phyloP scores from a whole-genome alignment of 2,113 vertebrate species.

The Lepisosteus oculatus region DNA sequence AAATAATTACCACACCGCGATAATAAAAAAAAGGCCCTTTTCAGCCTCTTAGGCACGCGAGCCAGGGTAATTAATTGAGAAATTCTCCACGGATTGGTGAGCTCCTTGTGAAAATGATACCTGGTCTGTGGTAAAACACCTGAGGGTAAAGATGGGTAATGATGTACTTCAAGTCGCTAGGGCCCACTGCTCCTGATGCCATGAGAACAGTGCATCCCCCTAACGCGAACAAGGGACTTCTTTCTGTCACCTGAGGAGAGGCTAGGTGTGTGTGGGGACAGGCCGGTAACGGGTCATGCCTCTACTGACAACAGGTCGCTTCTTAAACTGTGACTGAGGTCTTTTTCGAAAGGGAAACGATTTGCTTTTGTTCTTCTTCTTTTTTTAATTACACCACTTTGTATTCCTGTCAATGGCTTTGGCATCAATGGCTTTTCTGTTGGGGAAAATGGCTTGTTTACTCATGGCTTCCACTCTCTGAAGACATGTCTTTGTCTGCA shows the following conservation, averaged over 20 bases:
- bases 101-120: slow-evolving; percentile 38
- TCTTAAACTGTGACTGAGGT: slow-evolving; percentile 4
- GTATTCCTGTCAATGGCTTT: slow-evolving; percentile 38
- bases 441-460: slow-evolving; percentile 50
- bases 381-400: slow-evolving; percentile 29
- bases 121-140: slow-evolving; percentile 31
- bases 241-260: background rate
- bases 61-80: slow-evolving; percentile 59
- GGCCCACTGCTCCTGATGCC: background rate
- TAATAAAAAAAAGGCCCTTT: slow-evolving; percentile 50
- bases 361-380: background rate
- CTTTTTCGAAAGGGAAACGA: slow-evolving; percentile 2
- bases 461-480: slow-evolving; percentile 41
- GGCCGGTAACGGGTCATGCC: background rate
- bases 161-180: slow-evolving; percentile 28
- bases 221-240: background rate
- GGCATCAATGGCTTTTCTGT: slow-evolving; percentile 57
- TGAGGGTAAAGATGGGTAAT: slow-evolving; percentile 36
- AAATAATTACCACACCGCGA: slow-evolving; percentile 61
- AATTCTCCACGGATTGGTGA: slow-evolving; percentile 41
- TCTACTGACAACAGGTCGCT: slow-evolving; percentile 6
- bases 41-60: slow-evolving; percentile 47
- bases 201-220: slow-evolving; percentile 32
- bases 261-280: background rate
- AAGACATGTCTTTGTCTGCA: slow-evolving; percentile 40